Conservation (phyloP, 1,140 invertebrate genomes). For the Pentalonia nigronervosa region DNA sequence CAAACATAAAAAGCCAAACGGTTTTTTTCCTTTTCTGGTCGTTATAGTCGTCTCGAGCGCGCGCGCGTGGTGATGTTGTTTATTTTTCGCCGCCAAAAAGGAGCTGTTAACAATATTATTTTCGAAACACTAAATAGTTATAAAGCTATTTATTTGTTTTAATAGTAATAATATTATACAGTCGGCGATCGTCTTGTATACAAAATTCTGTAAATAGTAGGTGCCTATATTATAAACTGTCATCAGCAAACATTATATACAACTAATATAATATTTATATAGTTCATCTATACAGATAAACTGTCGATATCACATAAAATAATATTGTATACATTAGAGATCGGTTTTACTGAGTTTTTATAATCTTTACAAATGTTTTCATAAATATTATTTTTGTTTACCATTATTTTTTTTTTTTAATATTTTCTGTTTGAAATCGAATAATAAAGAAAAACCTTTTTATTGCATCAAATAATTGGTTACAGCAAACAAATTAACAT, state of each 20-base stretch:
- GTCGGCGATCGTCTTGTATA: not conserved
- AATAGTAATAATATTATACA: not conserved
- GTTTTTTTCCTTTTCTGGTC: not conserved
- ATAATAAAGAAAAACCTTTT: not conserved
- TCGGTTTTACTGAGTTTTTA: not conserved
- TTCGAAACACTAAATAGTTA: not conserved
- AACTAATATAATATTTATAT: not conserved
- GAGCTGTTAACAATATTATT: not conserved
- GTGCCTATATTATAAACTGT: not conserved
- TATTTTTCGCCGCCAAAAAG: conserved; percentile 1
- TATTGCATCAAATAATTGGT: too few relatives aligned
- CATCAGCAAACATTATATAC: not conserved
- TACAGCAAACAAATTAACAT: not conserved
- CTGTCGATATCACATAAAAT: too few relatives aligned
- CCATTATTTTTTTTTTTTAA: not conserved
- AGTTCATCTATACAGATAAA: not conserved
- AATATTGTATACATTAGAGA: too few relatives aligned
- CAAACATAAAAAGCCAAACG: not conserved
- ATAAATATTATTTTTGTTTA: not conserved
- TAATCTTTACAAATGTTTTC: not conserved
- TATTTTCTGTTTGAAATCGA: not conserved
- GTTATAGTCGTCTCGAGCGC: too few relatives aligned
- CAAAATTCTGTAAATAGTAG: not conserved
- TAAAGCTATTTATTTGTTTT: not conserved
- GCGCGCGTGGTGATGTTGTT: not conserved